A percentile compares a stretch with the other conserved stretches of the same genome.
phyloP scores from a whole-genome alignment of 2,797 vertebrate species.

The Thalassophryne amazonica region DNA sequence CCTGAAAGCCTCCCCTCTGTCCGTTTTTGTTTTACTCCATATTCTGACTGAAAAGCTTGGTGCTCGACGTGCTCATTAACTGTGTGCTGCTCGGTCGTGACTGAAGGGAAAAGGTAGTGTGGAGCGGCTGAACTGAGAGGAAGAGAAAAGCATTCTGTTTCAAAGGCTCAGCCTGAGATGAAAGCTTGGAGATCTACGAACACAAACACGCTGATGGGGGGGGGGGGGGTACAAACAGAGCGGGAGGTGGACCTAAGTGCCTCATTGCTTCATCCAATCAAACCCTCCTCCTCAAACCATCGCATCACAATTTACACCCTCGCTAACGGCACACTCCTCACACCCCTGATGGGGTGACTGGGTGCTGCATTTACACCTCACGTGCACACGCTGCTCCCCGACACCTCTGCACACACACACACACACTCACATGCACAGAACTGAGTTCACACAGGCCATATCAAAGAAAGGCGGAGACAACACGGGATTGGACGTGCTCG shows the following conservation, averaged over 20 bases:
- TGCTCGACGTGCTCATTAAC: no score
- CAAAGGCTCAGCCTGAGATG: slow-evolving; percentile 62
- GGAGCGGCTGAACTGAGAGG: no score
- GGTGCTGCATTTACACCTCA: slow-evolving; percentile 77
- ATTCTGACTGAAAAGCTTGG: no score
- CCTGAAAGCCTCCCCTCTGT: no score
- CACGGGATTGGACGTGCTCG: slow-evolving; percentile 57
- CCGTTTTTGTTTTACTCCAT: no score
- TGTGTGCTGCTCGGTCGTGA: no score
- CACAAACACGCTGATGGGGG: slow-evolving; percentile 55
- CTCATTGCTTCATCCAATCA: slow-evolving; percentile 64
- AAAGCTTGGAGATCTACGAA: slow-evolving; percentile 60
- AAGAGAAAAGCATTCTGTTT: slow-evolving; percentile 49
- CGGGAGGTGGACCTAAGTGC: slow-evolving; percentile 44
- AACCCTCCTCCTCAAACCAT: slow-evolving; percentile 58
- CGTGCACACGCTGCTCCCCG: slow-evolving; percentile 21
- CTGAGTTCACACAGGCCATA: neutral
- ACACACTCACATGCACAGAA: neutral
- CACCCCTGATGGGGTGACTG: slow-evolving; percentile 58
- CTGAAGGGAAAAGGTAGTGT: no score
- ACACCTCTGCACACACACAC: slow-evolving; percentile 22
- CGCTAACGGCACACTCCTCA: slow-evolving; percentile 42
- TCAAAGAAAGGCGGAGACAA: slow-evolving; percentile 29
- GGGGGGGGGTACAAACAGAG: slow-evolving; percentile 45
- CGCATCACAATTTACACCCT: slow-evolving; percentile 80